Evolutionary conservation across 2,113 vertebrate species (phyloP), one percentile per base, ranked within the genome.

Genomic region (Oceanites oceanicus): DNA sequence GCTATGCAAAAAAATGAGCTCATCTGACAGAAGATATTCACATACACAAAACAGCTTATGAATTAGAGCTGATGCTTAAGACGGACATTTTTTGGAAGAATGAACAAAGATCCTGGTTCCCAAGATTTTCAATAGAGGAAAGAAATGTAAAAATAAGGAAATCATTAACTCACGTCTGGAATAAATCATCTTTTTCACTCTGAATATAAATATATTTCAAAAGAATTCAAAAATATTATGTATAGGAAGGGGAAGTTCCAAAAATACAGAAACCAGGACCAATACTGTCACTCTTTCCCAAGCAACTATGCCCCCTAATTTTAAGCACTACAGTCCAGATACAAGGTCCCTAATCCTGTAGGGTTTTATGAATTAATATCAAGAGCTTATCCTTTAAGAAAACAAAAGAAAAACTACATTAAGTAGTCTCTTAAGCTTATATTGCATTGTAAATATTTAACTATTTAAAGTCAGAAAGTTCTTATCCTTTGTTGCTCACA

Each of bases 191-290:
- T 26, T 90, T 76, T 88, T 86, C 71, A 88, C 47, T 79, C 66
- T 58, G 26, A 87, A 86, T 55, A 76, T 38, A 87, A 45, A 87
- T 17, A 90, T 3, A 55, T 63, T 86, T 49, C 52, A 71, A 63
- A 94, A 92, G 67, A 94, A 93, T 93, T 86, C 20, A 50, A 94
- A 83, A 95, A 90, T 79, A 86, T 78, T 93, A 65, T 36, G 5
- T 34, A 79, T 30, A 86, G 34, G 22, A 90, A 82, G 12, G 7
- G 27, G 5, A 86, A 83, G 38, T 86, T 93, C 59, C 15, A 91
- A 90, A 83, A 79, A 32, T 15, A 50, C 2, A 78, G 30, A 79
- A 91, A 68, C 7, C 8, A 88, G 34, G 44, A 81, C 16, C 9
- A 49, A n/a, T 20, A 70, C 1, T 40, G 16, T 67, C 25, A 68